Evolutionary conservation across 2,797 vertebrate genomes (phyloP).

Genomic region (Siniperca undulata): DNA sequence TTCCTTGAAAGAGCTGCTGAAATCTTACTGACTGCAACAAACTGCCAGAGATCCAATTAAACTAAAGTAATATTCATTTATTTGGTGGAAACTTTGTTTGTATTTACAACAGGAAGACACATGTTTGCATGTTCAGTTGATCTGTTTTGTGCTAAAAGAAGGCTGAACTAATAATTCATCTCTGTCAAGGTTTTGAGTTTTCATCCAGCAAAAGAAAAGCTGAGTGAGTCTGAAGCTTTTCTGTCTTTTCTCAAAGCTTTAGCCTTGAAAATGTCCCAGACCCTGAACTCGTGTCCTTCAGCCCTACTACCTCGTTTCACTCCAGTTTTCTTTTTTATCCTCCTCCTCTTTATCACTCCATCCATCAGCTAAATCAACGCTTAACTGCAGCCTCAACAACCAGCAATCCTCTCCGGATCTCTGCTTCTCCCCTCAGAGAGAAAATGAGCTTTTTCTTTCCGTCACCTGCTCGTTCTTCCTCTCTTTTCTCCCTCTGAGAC

Average conservation of each 20-base stretch:
- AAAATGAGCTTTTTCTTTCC: constrained; percentile 15
- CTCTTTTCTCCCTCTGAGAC: background rate
- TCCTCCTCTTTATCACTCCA: constrained; percentile 54
- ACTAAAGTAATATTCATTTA: too few species aligned
- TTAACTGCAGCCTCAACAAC: constrained; percentile 42
- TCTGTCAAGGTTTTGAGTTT: background rate
- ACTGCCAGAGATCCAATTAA: too few species aligned
- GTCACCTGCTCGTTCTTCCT: background rate
- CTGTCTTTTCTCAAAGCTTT: background rate
- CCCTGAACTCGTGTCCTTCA: constrained; percentile 46
- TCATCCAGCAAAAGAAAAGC: background rate
- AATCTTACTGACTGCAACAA: too few species aligned
- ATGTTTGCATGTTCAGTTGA: too few species aligned
- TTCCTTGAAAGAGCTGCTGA: too few species aligned
- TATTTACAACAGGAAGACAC: too few species aligned
- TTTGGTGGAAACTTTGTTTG: too few species aligned
- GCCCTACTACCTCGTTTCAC: background rate
- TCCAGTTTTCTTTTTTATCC: constrained; percentile 23
- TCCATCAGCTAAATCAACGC: constrained; percentile 55
- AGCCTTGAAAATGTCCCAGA: constrained; percentile 31
- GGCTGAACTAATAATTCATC: too few species aligned
- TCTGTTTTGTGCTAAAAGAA: too few species aligned
- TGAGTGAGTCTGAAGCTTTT: background rate
- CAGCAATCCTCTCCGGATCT: constrained; percentile 5
- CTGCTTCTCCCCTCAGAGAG: background rate